phyloP scores from a whole-genome alignment of 2,797 vertebrate genomes.

The Mus caroli region DNA sequence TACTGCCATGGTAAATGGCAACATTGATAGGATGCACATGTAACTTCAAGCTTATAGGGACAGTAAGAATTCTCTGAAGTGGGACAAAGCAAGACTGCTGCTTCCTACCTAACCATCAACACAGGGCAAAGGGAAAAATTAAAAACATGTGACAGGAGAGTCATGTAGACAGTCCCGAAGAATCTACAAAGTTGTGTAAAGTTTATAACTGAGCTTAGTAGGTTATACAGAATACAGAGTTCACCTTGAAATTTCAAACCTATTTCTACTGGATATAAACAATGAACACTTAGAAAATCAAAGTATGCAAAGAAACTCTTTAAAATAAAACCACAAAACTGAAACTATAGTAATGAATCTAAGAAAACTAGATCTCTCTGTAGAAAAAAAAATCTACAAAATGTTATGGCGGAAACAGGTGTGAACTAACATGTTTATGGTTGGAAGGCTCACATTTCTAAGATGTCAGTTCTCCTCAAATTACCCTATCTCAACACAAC shows the following conservation, averaged over 20 bases:
- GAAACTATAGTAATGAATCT: neutral
- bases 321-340: slow-evolving; percentile 11
- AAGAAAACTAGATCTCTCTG: slow-evolving; percentile 15
- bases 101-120: neutral
- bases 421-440: neutral
- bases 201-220: neutral
- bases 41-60: neutral
- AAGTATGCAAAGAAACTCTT: neutral
- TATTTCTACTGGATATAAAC: neutral
- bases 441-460: neutral
- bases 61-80: neutral
- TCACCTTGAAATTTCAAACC: neutral
- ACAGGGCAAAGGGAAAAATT: neutral
- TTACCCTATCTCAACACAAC: neutral
- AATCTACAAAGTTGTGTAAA: neutral
- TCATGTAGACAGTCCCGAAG: neutral
- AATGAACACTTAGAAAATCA: slow-evolving; percentile 30
- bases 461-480: slow-evolving; percentile 6
- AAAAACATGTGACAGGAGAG: neutral
- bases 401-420: neutral
- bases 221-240: neutral
- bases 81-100: neutral
- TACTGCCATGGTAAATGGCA: neutral
- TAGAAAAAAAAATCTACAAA: neutral
- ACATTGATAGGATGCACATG: neutral